Percentiles rank a stretch among this genome's conserved stretches.
These are phyloP conservation scores for Antheraea yamamai DNA, from an alignment of 2,888 invertebrate genomes.

Conservation along the genomic window DNA sequence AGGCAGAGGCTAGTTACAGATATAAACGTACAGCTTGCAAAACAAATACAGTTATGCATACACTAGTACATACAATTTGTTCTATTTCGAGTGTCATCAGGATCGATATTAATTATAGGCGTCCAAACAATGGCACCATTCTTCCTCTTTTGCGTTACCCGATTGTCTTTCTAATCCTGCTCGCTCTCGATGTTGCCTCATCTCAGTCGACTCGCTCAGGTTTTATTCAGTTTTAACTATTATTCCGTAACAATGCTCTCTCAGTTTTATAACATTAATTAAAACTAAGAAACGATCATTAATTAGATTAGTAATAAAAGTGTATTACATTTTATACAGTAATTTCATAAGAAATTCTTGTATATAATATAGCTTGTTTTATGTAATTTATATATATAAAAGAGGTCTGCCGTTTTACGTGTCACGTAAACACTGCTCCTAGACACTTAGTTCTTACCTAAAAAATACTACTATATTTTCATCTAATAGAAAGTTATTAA, in stretches of 20 bases:
- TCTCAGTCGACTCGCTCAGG: constrained; percentile 18
- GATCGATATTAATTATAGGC: constrained; percentile 72
- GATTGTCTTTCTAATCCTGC: constrained; percentile 42
- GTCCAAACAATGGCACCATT: constrained; percentile 63
- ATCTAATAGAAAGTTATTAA: too few species aligned
- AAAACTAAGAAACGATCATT: background rate
- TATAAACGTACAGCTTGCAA: background rate
- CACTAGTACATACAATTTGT: constrained; percentile 40
- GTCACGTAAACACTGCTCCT: too few species aligned
- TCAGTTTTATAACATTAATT: constrained; percentile 19
- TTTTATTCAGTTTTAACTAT: constrained; percentile 31
- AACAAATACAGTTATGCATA: background rate
- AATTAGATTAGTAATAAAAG: background rate
- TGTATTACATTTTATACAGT: background rate
- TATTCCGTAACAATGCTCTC: constrained; percentile 39
- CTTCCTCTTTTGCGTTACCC: constrained; percentile 48
- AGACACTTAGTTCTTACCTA: too few species aligned
- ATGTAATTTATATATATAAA: too few species aligned
- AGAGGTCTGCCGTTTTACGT: too few species aligned
- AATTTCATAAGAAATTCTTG: background rate
- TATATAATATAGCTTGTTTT: background rate
- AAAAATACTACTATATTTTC: too few species aligned
- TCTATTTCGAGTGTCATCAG: constrained; percentile 49
- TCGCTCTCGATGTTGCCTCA: constrained; percentile 26
- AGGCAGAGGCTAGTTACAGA: too few species aligned